These are phyloP conservation scores for Galago senegalensis DNA, from an alignment of 2,797 vertebrate genomes.

Conservation along the genomic window DNA sequence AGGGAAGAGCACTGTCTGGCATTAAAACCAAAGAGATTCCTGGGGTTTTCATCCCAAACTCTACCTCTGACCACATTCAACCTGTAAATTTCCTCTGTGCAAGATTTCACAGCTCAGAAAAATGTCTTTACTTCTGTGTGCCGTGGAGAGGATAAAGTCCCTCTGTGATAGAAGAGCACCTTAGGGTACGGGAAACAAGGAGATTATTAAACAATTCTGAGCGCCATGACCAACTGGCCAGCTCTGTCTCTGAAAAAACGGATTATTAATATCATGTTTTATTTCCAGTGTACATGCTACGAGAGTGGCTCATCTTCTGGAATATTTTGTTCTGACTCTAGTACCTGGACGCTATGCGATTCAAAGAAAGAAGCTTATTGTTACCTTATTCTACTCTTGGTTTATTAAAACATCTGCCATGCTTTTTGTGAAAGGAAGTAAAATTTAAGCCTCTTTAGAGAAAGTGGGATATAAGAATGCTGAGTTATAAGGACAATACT, in stretches of 20 bases:
- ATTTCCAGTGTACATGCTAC: not conserved
- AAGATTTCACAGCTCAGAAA: slow-evolving; percentile 63
- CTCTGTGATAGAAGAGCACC: not conserved
- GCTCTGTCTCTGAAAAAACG: not conserved
- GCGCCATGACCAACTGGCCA: not conserved
- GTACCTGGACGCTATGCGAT: not conserved
- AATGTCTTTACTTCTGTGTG: slow-evolving; percentile 35
- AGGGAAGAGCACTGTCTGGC: slow-evolving; percentile 23
- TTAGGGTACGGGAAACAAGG: not conserved
- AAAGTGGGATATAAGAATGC: not conserved
- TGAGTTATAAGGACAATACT: not conserved
- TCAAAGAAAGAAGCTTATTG: slow-evolving; percentile 43
- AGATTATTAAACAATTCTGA: slow-evolving; percentile 10
- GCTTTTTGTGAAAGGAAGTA: not conserved
- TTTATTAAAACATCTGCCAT: slow-evolving; percentile 59
- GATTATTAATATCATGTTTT: not conserved
- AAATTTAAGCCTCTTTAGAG: slow-evolving; percentile 34
- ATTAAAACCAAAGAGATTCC: slow-evolving; percentile 76
- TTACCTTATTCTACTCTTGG: slow-evolving; percentile 36
- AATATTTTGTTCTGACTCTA: slow-evolving; percentile 58
- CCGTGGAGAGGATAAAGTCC: not conserved
- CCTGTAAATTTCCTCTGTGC: slow-evolving; percentile 76
- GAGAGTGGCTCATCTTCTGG: not conserved
- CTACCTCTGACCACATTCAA: slow-evolving; percentile 70
- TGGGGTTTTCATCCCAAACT: slow-evolving; percentile 66